phyloP scores from a whole-genome alignment of 1,140 invertebrate species.

The Bursaphelenchus mucronatus region DNA sequence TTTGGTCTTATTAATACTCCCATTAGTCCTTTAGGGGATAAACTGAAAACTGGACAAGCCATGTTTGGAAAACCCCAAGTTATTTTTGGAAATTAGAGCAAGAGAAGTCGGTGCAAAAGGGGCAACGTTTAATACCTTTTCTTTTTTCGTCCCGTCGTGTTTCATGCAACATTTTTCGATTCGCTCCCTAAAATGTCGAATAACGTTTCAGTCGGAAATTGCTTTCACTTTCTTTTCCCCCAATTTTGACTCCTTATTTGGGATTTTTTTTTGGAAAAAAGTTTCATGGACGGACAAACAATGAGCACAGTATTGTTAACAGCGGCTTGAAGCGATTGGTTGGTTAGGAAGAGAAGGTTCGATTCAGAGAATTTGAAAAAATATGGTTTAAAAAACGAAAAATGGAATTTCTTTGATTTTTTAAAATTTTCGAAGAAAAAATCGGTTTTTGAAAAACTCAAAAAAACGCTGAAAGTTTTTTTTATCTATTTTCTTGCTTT shows the following conservation, averaged over 20 bases:
- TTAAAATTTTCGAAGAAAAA: too few species aligned
- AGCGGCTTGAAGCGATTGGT: too few species aligned
- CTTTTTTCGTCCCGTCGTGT: constrained; percentile 58
- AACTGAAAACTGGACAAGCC: background rate
- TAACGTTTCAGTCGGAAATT: constrained; percentile 2
- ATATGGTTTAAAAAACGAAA: too few species aligned
- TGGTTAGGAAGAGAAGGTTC: constrained; percentile 8
- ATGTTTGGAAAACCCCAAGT: background rate
- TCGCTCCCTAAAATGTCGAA: constrained; percentile 49
- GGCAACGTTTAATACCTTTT: constrained; percentile 34
- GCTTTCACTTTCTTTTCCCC: background rate
- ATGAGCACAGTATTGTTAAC: background rate
- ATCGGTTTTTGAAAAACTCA: background rate
- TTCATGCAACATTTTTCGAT: constrained; percentile 60
- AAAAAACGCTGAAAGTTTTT: background rate
- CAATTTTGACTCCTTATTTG: background rate
- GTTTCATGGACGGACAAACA: background rate
- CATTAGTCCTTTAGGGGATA: constrained; percentile 3
- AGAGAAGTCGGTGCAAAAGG: background rate
- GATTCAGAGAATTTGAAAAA: too few species aligned
- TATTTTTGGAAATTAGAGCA: background rate
- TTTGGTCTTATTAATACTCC: too few species aligned
- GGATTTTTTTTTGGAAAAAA: background rate
- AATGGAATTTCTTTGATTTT: too few species aligned
- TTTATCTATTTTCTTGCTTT: background rate